These are phyloP conservation scores for Eunapius fragilis DNA, from an alignment of 37 sponge, comb jelly and placozoan species.

Conservation along the genomic window DNA sequence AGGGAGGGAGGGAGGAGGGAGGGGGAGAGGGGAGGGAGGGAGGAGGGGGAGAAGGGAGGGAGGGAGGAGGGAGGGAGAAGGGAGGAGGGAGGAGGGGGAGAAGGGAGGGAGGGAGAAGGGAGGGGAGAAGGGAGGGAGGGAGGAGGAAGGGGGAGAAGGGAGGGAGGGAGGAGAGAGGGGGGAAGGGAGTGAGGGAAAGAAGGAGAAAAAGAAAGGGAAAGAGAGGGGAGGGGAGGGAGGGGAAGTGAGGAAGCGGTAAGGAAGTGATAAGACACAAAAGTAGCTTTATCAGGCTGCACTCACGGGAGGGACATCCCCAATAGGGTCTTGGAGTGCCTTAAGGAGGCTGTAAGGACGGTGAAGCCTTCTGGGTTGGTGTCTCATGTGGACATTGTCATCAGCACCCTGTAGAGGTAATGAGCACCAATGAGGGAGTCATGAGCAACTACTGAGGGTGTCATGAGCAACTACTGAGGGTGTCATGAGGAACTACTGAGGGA, in stretches of 20 bases:
- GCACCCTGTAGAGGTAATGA: background rate
- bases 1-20: no score
- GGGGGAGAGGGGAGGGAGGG: background rate
- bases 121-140: background rate
- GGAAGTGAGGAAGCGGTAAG: no score
- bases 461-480: constrained; percentile 18
- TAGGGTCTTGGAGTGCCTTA: constrained; percentile 34
- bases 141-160: no score
- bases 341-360: constrained; percentile 22
- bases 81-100: no score
- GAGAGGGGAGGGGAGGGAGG: no score
- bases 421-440: constrained; percentile 2
- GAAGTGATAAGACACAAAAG: no score
- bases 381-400: background rate
- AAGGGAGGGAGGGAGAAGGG: no score
- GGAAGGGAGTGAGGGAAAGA: background rate
- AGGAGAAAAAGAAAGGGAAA: no score
- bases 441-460: background rate
- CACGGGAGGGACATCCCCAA: constrained; percentile 21
- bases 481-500: no score
- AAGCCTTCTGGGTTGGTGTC: background rate
- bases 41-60: no score
- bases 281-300: background rate
- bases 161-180: no score
- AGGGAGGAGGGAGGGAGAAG: no score